phyloP scores from a whole-genome alignment of 2,888 invertebrate species.

The Barypeithes pellucidus region DNA sequence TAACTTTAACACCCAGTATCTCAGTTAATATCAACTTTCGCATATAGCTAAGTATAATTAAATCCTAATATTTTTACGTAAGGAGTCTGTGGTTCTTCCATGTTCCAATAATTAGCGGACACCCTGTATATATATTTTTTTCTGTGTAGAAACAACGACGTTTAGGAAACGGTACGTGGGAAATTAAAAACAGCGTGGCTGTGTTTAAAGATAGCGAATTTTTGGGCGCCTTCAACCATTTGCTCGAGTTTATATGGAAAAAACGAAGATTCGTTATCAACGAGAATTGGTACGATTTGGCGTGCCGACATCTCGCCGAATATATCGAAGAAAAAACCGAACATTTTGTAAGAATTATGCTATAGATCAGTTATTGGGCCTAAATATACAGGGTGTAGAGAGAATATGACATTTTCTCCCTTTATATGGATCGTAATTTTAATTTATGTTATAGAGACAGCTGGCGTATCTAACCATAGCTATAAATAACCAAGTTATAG shows the following conservation, averaged over 20 bases:
- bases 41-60: too few relatives aligned
- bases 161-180: conserved; percentile 72
- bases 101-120: too few relatives aligned
- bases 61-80: too few relatives aligned
- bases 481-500: conserved; percentile 70
- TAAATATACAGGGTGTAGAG: too few relatives aligned
- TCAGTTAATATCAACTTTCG: too few relatives aligned
- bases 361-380: neutral
- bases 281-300: conserved; percentile 71
- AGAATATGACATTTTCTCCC: too few relatives aligned
- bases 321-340: conserved; percentile 69
- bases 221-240: conserved; percentile 73
- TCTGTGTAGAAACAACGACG: conserved; percentile 62
- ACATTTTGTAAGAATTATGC: conserved; percentile 58
- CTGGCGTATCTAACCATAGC: conserved; percentile 74
- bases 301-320: conserved; percentile 69
- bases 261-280: conserved; percentile 71
- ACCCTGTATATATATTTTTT: too few relatives aligned
- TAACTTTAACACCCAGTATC: too few relatives aligned
- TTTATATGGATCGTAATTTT: neutral
- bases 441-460: conserved; percentile 72
- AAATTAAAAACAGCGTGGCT: conserved; percentile 70
- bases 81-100: too few relatives aligned
- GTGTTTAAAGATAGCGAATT: conserved; percentile 72
- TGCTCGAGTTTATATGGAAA: conserved; percentile 70